Percentiles rank a stretch among this genome's conserved stretches.
Evolutionary conservation across 2,113 vertebrate species (phyloP).

Genomic region (Sceloporus tristichus): DNA sequence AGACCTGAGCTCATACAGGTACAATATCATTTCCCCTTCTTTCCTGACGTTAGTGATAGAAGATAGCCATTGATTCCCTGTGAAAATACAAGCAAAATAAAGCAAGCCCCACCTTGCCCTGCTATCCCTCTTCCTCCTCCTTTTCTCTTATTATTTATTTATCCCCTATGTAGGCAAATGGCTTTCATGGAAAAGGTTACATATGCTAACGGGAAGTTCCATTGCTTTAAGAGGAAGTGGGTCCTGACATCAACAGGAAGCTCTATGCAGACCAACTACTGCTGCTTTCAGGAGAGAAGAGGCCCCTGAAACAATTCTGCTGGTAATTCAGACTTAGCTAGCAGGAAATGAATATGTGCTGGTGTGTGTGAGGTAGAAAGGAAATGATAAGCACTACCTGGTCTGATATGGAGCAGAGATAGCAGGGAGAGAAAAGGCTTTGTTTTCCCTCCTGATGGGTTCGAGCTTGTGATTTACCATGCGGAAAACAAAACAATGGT

Average conservation of each 20-base stretch:
- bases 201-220: slow-evolving; percentile 74
- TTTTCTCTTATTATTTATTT: background rate
- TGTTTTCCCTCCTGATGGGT: slow-evolving; percentile 64
- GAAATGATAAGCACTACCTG: slow-evolving; percentile 81
- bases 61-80: background rate
- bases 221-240: slow-evolving; percentile 81
- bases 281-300: slow-evolving; percentile 69
- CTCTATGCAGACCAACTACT: slow-evolving; percentile 60
- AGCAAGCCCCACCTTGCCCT: background rate
- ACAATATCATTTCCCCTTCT: slow-evolving; percentile 44
- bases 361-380: slow-evolving; percentile 66
- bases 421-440: slow-evolving; percentile 13
- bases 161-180: slow-evolving; percentile 49
- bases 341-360: slow-evolving; percentile 79
- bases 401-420: slow-evolving; percentile 67
- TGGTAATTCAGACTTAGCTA: slow-evolving; percentile 50
- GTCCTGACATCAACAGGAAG: slow-evolving; percentile 87
- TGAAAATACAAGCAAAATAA: slow-evolving; percentile 18
- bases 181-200: slow-evolving; percentile 76
- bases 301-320: slow-evolving; percentile 80
- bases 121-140: slow-evolving; percentile 1
- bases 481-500: slow-evolving; percentile 72
- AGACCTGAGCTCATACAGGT: slow-evolving; percentile 51
- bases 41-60: slow-evolving; percentile 25
- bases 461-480: slow-evolving; percentile 56